These are phyloP conservation scores for Perizoma affinitatum DNA, from an alignment of 2,888 invertebrate genomes.

Conservation along the genomic window DNA sequence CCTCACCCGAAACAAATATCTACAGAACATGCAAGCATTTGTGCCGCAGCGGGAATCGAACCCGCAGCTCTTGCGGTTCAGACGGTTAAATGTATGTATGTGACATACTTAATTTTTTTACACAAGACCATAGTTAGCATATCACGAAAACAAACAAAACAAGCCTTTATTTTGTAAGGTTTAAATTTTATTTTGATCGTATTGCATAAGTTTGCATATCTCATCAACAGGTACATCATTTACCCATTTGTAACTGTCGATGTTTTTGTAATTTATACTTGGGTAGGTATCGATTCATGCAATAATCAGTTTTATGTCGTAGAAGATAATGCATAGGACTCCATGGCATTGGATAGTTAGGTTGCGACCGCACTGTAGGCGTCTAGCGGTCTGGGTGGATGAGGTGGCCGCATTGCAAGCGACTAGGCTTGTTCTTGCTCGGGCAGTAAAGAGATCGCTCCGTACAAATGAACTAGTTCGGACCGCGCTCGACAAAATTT, in stretches of 20 bases:
- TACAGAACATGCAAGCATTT: too few species aligned
- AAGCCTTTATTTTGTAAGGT: not conserved
- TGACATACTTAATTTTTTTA: not conserved
- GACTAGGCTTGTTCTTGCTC: too few species aligned
- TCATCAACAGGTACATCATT: not conserved
- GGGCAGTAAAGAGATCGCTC: too few species aligned
- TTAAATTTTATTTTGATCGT: not conserved
- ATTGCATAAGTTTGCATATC: constrained; percentile 5
- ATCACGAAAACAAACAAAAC: constrained; percentile 10
- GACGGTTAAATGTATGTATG: not conserved
- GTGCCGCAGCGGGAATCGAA: too few species aligned
- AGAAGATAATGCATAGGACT: not conserved
- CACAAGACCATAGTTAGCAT: not conserved
- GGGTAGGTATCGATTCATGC: not conserved
- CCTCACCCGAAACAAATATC: too few species aligned
- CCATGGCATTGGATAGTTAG: not conserved
- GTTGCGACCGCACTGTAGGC: too few species aligned
- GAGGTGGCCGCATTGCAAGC: too few species aligned
- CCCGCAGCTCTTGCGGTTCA: too few species aligned
- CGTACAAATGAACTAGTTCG: too few species aligned
- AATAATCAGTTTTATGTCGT: not conserved
- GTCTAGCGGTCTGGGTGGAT: too few species aligned
- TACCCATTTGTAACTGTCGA: not conserved
- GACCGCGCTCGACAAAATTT: too few species aligned
- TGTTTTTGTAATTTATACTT: not conserved